Conservation (phyloP, 1,140 invertebrate species). For the Lucilia sericata region DNA sequence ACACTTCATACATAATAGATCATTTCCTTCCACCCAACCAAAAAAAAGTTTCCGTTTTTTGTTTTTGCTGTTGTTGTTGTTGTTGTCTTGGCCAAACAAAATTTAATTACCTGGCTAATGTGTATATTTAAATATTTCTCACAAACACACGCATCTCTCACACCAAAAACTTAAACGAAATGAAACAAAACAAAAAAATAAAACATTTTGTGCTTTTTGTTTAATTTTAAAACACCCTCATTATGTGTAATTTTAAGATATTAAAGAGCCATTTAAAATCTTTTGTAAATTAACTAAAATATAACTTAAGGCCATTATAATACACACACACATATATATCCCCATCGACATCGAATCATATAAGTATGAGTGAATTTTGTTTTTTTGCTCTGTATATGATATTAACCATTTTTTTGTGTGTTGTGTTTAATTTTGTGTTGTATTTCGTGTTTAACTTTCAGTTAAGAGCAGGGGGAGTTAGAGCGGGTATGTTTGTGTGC, state of each 20-base stretch:
- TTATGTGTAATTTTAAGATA: conserved; percentile 43
- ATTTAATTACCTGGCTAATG: conserved; percentile 20
- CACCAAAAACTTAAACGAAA: background rate
- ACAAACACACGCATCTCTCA: background rate
- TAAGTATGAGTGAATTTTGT: background rate
- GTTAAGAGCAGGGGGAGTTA: too few relatives aligned
- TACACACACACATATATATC: background rate
- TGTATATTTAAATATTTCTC: conserved; percentile 8
- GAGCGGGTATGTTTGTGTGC: background rate
- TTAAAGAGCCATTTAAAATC: conserved; percentile 38
- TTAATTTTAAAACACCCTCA: conserved; percentile 28
- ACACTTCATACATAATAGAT: too few relatives aligned
- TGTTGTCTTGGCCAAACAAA: background rate
- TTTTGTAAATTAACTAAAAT: conserved; percentile 38
- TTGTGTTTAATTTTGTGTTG: background rate
- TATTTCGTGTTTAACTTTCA: too few relatives aligned
- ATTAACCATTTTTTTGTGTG: background rate
- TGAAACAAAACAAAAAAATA: background rate
- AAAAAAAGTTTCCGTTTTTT: background rate
- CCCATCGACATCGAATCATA: background rate
- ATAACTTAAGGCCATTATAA: conserved; percentile 34
- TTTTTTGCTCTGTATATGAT: background rate
- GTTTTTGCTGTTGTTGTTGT: background rate
- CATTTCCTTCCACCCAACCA: too few relatives aligned
- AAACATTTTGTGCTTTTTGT: background rate